Percentiles rank a stretch among this genome's conserved stretches.
These are phyloP conservation scores for Equus quagga DNA, from an alignment of 2,113 vertebrate genomes.

Conservation along the genomic window DNA sequence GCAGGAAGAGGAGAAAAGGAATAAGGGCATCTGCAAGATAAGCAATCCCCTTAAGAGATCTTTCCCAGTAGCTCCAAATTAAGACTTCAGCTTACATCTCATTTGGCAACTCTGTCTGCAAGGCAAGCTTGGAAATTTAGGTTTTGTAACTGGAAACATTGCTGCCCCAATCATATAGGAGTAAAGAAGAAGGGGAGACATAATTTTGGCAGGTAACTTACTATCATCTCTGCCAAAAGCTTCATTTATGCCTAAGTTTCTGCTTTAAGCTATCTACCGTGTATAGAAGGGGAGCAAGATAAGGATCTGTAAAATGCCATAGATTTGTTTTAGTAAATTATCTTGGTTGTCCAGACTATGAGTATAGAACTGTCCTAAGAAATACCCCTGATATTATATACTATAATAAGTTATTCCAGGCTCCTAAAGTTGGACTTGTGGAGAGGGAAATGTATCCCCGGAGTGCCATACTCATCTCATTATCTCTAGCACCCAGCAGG, in stretches of 20 bases:
- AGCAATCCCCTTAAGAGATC: not conserved
- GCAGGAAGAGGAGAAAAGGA: not conserved
- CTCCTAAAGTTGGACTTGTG: not conserved
- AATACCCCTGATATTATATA: not conserved
- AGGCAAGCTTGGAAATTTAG: not conserved
- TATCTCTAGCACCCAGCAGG: not conserved
- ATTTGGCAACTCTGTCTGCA: not conserved
- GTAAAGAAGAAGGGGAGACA: not conserved
- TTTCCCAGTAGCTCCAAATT: not conserved
- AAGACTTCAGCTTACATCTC: not conserved
- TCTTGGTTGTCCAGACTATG: not conserved
- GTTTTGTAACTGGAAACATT: constrained; percentile 9
- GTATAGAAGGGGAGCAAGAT: not conserved
- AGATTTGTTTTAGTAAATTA: not conserved
- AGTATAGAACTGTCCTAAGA: not conserved
- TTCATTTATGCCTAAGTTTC: not conserved
- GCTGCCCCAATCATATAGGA: not conserved
- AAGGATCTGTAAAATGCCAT: not conserved
- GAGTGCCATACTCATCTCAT: not conserved
- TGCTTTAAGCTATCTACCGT: not conserved
- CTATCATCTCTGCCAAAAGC: not conserved
- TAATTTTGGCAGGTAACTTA: not conserved
- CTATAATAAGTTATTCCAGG: not conserved
- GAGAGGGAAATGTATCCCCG: not conserved
- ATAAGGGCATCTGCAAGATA: not conserved